A percentile compares a stretch with the other conserved stretches of the same genome.
These are phyloP conservation scores for Barypeithes pellucidus DNA, from an alignment of 2,888 invertebrate genomes.

Conservation along the genomic window DNA sequence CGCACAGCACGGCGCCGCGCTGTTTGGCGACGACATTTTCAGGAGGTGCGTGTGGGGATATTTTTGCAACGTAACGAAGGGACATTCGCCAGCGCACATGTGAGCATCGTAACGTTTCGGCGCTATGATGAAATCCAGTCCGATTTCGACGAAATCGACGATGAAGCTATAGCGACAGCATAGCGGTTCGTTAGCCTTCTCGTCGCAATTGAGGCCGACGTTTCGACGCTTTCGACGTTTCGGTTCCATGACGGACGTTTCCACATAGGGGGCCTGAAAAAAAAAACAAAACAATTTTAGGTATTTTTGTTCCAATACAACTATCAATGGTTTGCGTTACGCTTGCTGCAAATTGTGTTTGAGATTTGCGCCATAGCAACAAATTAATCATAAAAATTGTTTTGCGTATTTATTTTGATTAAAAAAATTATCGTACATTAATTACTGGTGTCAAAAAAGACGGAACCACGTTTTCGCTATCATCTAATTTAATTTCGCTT, in stretches of 20 bases:
- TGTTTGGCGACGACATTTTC: conserved; percentile 83
- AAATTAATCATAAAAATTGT: no score
- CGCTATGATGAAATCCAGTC: conserved; percentile 98
- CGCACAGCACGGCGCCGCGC: conserved; percentile 93
- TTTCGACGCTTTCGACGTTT: conserved; percentile 83
- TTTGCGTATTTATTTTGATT: no score
- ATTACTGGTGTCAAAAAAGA: no score
- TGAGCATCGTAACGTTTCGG: conserved; percentile 96
- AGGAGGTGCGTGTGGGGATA: conserved; percentile 92
- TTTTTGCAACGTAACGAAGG: conserved; percentile 88
- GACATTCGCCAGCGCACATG: conserved; percentile 97
- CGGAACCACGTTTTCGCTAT: no score
- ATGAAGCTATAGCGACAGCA: conserved; percentile 96
- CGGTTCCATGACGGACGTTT: conserved; percentile 74
- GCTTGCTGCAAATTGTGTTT: no score
- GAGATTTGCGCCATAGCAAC: no score
- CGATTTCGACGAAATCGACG: conserved; percentile 95
- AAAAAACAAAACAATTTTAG: conserved; percentile 33
- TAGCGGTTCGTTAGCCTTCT: conserved; percentile 81
- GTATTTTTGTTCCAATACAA: not conserved
- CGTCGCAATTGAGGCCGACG: conserved; percentile 88
- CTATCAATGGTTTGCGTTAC: no score
- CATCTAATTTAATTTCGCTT: no score
- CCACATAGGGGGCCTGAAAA: conserved; percentile 75
- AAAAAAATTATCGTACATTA: no score